Evolutionary conservation across 2,888 invertebrate genomes (phyloP), one percentile per base, ranked within the genome.

Genomic region (Timema cristinae): DNA sequence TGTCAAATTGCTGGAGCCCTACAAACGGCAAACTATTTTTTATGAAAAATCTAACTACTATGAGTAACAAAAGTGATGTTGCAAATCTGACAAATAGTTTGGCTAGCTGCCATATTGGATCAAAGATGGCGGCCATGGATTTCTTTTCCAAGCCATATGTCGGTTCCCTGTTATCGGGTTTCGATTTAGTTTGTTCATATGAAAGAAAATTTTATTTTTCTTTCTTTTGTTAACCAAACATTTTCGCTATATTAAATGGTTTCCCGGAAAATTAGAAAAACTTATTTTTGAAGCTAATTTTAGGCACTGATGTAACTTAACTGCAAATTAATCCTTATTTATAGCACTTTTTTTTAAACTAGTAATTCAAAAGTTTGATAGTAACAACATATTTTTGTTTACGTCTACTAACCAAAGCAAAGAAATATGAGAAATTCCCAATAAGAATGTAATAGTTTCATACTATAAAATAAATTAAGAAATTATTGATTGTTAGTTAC

Each of bases 61-160:
- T n/a, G 59, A 11, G 59, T 6, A 56, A 56, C 2, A 56, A 56
- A 56, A 56, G n/a, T n/a, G 59, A 59, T 59, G 59, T n/a, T 59
- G 59, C 59, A 15, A 59, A 59, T 1, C 15, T 59, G 59, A n/a
- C n/a, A 59, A 59, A 32, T n/a, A 59, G 59, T 59, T 59, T 5
- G 59, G 9, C n/a, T 59, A 13, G 59, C 59, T n/a, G 59, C 59
- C 59, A 59, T 59, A 59, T 59, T 59, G 59, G 15, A 59, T 59
- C 59, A n/a, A 59, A n/a, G 2, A 59, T 59, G 59, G 59, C 15
- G n/a, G 59, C 59, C n/a, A 59, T 32, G 15, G 59, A 59, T 59
- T 59, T 59, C 6, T 7, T 59, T 5, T 59, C n/a, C 9, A 59
- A 59, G 59, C 7, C 7, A 13, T 59, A 13, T 7, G 6, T 59